Evolutionary conservation across 2,113 vertebrate genomes (phyloP).

Genomic region (Buteo buteo): DNA sequence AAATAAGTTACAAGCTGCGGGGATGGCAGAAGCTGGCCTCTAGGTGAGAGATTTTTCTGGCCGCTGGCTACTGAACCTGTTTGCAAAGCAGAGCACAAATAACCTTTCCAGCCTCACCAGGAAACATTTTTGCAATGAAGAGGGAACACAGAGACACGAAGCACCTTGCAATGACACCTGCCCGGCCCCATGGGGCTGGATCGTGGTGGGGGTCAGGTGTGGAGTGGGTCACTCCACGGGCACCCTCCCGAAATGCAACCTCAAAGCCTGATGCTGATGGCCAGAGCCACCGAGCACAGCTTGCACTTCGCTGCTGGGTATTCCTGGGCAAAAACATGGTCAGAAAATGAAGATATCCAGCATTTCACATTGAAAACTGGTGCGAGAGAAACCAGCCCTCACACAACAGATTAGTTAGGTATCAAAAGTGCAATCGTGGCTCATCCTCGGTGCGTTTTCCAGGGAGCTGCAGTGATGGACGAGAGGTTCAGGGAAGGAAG

Average conservation of each 20-base stretch:
- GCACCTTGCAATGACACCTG: background rate
- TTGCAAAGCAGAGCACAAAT: background rate
- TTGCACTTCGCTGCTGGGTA: too few relatives aligned
- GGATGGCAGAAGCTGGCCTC: background rate
- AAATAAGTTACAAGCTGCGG: background rate
- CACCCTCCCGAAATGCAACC: background rate
- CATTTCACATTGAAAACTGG: background rate
- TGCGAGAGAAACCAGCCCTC: background rate
- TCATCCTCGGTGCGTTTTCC: fast-evolving
- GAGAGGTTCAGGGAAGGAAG: background rate
- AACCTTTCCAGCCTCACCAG: background rate
- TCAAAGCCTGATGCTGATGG: background rate
- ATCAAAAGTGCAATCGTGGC: background rate
- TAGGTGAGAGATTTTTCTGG: background rate
- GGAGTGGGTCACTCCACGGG: too few relatives aligned
- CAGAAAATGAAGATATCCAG: background rate
- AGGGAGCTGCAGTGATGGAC: background rate
- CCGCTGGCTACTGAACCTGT: background rate
- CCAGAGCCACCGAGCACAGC: background rate
- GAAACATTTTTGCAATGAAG: background rate
- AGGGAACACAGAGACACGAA: background rate
- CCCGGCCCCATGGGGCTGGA: background rate
- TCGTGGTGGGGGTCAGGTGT: too few relatives aligned
- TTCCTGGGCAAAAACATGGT: background rate
- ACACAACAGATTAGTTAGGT: too few relatives aligned